Percentiles rank a stretch among this genome's conserved stretches.
Conservation (phyloP, 2,797 vertebrate species). For the Anableps anableps region DNA sequence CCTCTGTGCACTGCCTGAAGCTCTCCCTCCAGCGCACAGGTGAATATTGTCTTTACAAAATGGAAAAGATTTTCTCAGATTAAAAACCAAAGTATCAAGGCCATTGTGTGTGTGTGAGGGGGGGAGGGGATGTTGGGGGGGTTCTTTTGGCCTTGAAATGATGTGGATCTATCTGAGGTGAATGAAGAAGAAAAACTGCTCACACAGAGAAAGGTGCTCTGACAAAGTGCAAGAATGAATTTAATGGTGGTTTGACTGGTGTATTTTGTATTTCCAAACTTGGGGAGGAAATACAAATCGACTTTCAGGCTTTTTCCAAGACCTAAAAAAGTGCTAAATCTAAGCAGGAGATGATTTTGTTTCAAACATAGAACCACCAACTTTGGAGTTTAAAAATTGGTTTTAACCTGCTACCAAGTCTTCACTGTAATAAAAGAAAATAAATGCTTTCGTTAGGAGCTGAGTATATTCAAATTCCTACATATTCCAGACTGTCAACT, state of each 20-base stretch:
- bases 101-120: constrained; percentile 22
- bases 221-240: constrained; percentile 66
- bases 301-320: background rate
- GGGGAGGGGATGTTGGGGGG: background rate
- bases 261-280: constrained; percentile 31
- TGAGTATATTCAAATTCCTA: background rate
- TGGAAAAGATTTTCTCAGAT: constrained; percentile 33
- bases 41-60: constrained; percentile 60
- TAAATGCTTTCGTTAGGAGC: background rate
- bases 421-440: background rate
- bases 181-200: constrained; percentile 24
- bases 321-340: background rate
- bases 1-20: background rate
- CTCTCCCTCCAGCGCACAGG: constrained; percentile 36
- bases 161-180: constrained; percentile 33
- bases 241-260: constrained; percentile 62
- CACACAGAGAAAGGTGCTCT: constrained; percentile 26
- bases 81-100: constrained; percentile 73
- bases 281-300: background rate
- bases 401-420: background rate
- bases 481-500: background rate
- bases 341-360: background rate
- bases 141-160: constrained; percentile 52
- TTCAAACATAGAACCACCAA: background rate
- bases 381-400: background rate